Evolutionary conservation across 2,888 invertebrate species (phyloP).

Genomic region (Drosophila yooni): DNA sequence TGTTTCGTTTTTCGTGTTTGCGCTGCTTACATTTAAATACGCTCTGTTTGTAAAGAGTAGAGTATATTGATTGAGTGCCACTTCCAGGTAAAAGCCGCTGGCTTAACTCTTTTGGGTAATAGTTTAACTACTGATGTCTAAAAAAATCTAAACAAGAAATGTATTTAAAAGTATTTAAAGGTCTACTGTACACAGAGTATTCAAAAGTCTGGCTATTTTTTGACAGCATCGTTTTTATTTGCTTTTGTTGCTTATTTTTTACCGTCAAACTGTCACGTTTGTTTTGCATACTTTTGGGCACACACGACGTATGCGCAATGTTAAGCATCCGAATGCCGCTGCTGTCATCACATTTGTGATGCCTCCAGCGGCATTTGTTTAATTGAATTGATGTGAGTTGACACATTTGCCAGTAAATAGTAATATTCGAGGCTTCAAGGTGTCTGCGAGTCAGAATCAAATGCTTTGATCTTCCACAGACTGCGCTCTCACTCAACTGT

Average conservation of each 20-base stretch:
- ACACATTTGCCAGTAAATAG: slow-evolving; percentile 34
- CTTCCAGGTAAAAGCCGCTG: not conserved
- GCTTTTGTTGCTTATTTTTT: slow-evolving; percentile 7
- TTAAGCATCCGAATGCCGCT: slow-evolving; percentile 44
- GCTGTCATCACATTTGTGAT: slow-evolving; percentile 26
- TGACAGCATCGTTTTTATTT: not conserved
- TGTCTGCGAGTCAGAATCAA: not conserved
- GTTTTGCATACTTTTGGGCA: slow-evolving; percentile 65
- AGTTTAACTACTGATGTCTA: not conserved
- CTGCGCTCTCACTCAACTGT: slow-evolving; percentile 21
- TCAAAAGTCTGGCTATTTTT: not conserved
- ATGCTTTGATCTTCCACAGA: slow-evolving; percentile 25
- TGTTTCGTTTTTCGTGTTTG: slow-evolving; percentile 1
- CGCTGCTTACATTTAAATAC: not conserved
- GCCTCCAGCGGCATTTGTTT: slow-evolving; percentile 54
- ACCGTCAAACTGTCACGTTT: slow-evolving; percentile 56
- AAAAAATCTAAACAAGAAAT: not conserved
- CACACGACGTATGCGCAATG: slow-evolving; percentile 39
- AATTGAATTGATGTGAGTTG: slow-evolving; percentile 69
- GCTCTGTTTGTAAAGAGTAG: not conserved
- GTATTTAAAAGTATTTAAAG: not conserved
- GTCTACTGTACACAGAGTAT: slow-evolving; percentile 5
- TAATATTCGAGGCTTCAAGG: slow-evolving; percentile 14
- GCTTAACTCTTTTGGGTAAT: not conserved
- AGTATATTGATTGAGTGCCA: not conserved